phyloP scores from a whole-genome alignment of 2,113 vertebrate genomes.

The Polypterus bichir region DNA sequence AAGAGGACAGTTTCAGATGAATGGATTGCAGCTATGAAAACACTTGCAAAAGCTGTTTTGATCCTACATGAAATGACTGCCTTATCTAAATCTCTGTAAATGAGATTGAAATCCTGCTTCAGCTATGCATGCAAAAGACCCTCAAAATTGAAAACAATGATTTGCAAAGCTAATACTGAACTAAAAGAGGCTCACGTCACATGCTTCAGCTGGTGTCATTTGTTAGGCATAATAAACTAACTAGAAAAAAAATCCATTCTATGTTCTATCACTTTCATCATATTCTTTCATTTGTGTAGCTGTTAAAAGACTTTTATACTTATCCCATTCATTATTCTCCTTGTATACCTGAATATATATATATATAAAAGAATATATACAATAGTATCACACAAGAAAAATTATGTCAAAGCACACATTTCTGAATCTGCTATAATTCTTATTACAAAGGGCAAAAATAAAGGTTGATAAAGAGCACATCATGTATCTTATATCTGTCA shows the following conservation, averaged over 20 bases:
- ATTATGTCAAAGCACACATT: no score
- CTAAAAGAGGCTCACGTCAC: background rate
- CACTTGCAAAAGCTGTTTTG: background rate
- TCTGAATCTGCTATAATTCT: no score
- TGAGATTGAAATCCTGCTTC: background rate
- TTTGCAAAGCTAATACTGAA: background rate
- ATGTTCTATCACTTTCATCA: no score
- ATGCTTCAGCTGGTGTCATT: background rate
- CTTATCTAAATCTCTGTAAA: background rate
- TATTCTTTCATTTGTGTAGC: no score
- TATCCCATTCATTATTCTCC: no score
- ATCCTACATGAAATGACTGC: background rate
- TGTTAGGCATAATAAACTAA: background rate
- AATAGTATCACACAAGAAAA: no score
- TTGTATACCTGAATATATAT: no score
- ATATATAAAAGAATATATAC: no score
- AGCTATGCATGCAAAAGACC: conserved; percentile 1
- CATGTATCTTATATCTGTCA: no score
- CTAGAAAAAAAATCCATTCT: background rate
- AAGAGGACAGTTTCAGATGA: background rate
- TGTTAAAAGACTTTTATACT: no score
- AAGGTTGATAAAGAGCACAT: no score
- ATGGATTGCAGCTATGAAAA: background rate
- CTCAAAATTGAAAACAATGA: conserved; percentile 1
- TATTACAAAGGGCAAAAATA: no score